Conservation (phyloP, 2,797 vertebrate species). For the Hyperoplus lanceolatus region DNA sequence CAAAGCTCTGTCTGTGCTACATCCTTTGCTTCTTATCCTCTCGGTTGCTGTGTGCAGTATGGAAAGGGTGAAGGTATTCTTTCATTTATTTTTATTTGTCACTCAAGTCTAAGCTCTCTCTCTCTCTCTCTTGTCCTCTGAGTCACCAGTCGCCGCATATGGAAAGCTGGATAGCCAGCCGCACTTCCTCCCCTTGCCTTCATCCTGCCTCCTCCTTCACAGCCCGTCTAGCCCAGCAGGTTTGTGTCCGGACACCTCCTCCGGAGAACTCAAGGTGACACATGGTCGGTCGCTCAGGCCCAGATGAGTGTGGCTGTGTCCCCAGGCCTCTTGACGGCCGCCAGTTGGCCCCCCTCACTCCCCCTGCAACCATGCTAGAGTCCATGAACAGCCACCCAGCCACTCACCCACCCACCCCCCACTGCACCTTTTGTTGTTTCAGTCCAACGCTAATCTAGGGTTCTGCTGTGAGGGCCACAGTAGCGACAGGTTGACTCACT, state of each 20-base stretch:
- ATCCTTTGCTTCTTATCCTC: constrained; percentile 67
- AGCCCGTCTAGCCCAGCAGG: constrained; percentile 74
- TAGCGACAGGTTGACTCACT: constrained; percentile 76
- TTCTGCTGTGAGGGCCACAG: constrained; percentile 69
- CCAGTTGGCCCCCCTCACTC: constrained; percentile 51
- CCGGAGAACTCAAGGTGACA: constrained; percentile 82
- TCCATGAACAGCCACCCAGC: constrained; percentile 27
- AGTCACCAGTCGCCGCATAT: constrained; percentile 58
- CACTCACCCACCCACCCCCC: constrained; percentile 20
- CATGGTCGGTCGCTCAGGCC: constrained; percentile 65
- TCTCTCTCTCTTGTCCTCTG: constrained; percentile 25
- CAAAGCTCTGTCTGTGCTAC: constrained; percentile 68
- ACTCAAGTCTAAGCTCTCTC: constrained; percentile 26
- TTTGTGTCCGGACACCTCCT: constrained; percentile 71
- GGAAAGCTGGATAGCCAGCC: constrained; percentile 48
- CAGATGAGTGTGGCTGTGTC: constrained; percentile 66
- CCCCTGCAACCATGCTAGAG: constrained; percentile 14
- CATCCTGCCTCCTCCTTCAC: constrained; percentile 60
- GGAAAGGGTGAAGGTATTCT: constrained; percentile 29
- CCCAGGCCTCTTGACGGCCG: constrained; percentile 46
- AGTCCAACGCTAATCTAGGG: constrained; percentile 70
- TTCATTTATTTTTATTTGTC: constrained; percentile 22
- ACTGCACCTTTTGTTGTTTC: constrained; percentile 70
- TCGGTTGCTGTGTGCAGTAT: constrained; percentile 42
- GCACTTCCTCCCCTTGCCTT: constrained; percentile 49